phyloP scores from a whole-genome alignment of 2,113 vertebrate species.

The Leptosomus discolor region DNA sequence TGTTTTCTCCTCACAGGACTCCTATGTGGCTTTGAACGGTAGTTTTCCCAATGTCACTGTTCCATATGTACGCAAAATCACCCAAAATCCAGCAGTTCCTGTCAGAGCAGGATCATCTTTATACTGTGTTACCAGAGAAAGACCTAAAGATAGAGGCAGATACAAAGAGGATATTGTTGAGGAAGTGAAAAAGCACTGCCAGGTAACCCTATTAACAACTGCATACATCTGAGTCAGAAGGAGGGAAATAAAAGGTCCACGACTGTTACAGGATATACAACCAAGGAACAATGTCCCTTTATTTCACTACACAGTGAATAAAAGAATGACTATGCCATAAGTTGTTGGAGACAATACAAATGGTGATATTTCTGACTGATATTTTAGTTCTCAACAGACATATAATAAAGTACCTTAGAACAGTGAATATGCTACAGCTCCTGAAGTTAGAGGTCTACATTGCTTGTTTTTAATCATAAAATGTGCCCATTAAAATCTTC shows the following conservation, averaged over 20 bases:
- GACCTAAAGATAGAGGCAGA: background rate
- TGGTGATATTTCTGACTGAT: background rate
- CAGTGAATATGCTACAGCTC: background rate
- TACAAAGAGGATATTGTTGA: background rate
- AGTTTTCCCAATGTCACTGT: background rate
- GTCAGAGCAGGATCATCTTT: background rate
- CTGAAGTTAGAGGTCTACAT: background rate
- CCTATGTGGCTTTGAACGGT: background rate
- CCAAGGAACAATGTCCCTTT: background rate
- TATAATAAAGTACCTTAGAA: background rate
- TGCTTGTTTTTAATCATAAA: background rate
- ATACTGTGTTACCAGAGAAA: background rate
- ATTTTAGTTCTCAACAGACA: background rate
- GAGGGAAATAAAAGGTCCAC: background rate
- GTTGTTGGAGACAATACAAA: background rate
- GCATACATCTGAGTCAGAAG: background rate
- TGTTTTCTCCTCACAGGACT: background rate
- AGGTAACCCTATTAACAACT: background rate
- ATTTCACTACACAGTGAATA: fast-evolving
- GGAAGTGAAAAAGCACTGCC: background rate
- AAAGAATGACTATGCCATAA: background rate
- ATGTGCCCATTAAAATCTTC: background rate
- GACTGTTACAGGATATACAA: fast-evolving
- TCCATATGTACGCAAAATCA: background rate
- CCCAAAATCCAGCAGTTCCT: background rate